These are phyloP conservation scores for Luehdorfia chinensis DNA, from an alignment of 1,140 invertebrate genomes.

Conservation along the genomic window DNA sequence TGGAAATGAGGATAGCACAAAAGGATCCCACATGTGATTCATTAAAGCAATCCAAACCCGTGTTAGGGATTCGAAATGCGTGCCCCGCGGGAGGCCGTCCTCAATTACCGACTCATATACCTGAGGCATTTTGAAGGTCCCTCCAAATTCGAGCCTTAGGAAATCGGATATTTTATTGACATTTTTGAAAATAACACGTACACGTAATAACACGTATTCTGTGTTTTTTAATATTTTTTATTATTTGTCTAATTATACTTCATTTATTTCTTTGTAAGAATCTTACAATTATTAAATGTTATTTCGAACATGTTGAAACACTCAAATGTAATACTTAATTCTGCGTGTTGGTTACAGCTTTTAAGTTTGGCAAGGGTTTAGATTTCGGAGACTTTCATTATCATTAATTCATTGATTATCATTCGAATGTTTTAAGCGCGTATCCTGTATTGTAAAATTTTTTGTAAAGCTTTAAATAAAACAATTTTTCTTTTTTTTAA, in stretches of 20 bases:
- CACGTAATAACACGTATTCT: not conserved
- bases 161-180: conserved; percentile 14
- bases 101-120: conserved; percentile 45
- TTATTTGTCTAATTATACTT: not conserved
- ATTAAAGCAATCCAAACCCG: conserved; percentile 42
- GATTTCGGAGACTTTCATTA: too few relatives aligned
- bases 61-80: conserved; percentile 44
- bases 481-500: too few relatives aligned
- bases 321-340: too few relatives aligned
- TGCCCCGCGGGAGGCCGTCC: conserved; percentile 36
- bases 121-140: conserved; percentile 23
- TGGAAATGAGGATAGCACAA: conserved; percentile 34
- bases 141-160: conserved; percentile 6
- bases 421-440: too few relatives aligned
- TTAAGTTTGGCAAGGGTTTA: too few relatives aligned
- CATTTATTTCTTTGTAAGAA: too few relatives aligned
- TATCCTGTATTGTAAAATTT: too few relatives aligned
- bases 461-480: too few relatives aligned
- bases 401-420: too few relatives aligned
- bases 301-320: too few relatives aligned
- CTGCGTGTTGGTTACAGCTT: too few relatives aligned
- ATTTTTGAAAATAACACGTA: not conserved
- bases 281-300: too few relatives aligned
- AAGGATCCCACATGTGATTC: conserved; percentile 41
- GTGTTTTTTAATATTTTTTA: not conserved